Conservation (phyloP, 2,888 invertebrate species). For the Synergus itoensis region DNA sequence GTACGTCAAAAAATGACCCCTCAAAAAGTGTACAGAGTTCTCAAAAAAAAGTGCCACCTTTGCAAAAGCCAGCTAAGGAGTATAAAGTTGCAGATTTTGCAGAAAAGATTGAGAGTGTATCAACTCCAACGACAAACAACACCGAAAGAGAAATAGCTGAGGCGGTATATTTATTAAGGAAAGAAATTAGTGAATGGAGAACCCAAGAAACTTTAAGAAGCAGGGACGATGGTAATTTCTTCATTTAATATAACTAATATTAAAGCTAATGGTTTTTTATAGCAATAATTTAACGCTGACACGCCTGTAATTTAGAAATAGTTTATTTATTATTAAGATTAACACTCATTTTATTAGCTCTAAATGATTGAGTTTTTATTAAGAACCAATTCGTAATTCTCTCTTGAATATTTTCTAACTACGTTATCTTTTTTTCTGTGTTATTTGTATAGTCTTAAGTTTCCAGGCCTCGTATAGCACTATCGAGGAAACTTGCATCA, state of each 20-base stretch:
- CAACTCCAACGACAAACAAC: conserved; percentile 24
- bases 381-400: neutral
- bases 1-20: neutral
- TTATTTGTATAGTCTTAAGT: neutral
- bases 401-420: neutral
- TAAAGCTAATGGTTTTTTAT: neutral
- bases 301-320: neutral
- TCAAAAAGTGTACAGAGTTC: conserved; percentile 14
- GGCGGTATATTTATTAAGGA: conserved; percentile 13
- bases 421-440: neutral
- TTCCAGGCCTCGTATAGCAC: neutral
- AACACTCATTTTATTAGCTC: neutral
- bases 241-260: neutral
- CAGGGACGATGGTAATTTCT: conserved; percentile 6
- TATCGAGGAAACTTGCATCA: neutral
- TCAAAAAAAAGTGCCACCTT: neutral
- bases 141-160: conserved; percentile 31
- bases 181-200: conserved; percentile 42
- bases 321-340: neutral
- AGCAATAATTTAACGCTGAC: neutral
- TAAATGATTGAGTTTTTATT: neutral
- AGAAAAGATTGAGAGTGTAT: conserved; percentile 28
- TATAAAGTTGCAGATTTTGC: conserved; percentile 5
- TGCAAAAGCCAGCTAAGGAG: conserved; percentile 5
- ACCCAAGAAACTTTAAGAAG: neutral